Base-by-base conservation (phyloP, 2,888 invertebrate species). In the Thereva unica region DNA sequence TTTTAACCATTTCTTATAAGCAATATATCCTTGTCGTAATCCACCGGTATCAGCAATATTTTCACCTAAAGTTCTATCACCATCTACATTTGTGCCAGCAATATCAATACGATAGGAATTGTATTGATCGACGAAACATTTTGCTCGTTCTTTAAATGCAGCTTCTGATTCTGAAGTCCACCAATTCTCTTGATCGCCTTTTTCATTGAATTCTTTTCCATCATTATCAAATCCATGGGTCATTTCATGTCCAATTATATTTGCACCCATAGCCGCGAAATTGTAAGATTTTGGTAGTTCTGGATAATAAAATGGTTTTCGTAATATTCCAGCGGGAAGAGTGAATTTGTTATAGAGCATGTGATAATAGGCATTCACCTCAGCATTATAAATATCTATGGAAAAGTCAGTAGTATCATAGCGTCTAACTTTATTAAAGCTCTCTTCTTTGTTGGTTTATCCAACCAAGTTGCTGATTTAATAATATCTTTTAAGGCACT, bases 21-120 rank as follows among this genome's bases (percentile, higher is more conserved):
- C 71, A 3, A 64, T 67, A 42, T 71, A 74, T 0, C 72, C 71
- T 49, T 71, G 72, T 4, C 71, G 71, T 35, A 74, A 45, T 1
- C 73, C 74, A n/a, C 73, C 72, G 55, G 72, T 72, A 59, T 74
- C 74, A 10, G 73, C 72, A 49, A 73, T 72, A 61, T 73, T 74
- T 64, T 73, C 73, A 4, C 69, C 12, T 35, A 61, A 12, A 6
- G 50, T 61, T 68, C 41, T 69, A 7, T 4, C 9, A 12, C 50
- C 61, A 6, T 61, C 23, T 9, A 61, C 23, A 12, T 61, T 38
- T 49, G 10, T 12, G 7, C 34, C 10, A 9, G 35, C 7, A 7
- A 50, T 50, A 4, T 40, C n/a, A 4, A 61, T 61, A 5, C 40
- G 40, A 50, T 50, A 61, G 4, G 10, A 41, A n/a, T n/a, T 37